Evolutionary conservation across 2,113 vertebrate species (phyloP).

Genomic region (Gallinago media): DNA sequence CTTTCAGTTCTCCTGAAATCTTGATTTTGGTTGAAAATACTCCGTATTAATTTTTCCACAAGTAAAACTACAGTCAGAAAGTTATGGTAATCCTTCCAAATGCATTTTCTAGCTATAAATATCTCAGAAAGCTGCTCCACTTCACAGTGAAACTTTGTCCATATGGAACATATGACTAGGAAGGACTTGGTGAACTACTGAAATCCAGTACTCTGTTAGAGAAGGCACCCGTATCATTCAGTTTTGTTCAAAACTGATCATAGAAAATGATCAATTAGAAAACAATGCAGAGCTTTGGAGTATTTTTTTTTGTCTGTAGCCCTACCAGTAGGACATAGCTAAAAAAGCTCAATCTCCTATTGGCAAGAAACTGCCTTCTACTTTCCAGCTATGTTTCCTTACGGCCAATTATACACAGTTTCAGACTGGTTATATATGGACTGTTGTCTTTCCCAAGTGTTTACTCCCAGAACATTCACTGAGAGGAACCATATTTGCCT

Average conservation of each 20-base stretch:
- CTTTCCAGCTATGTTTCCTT: not conserved
- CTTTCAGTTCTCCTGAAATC: constrained; percentile 10
- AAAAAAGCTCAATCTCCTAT: not conserved
- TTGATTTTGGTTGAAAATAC: constrained; percentile 47
- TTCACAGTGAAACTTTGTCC: constrained; percentile 49
- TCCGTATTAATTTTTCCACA: constrained; percentile 41
- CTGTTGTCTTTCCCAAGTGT: not conserved
- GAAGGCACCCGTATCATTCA: not conserved
- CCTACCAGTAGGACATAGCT: not conserved
- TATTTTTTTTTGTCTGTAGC: not conserved
- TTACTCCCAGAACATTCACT: not conserved
- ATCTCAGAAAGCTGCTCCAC: constrained; percentile 33
- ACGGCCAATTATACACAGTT: not conserved
- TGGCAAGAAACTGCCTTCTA: not conserved
- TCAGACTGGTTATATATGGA: not conserved
- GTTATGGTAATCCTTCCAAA: constrained; percentile 51
- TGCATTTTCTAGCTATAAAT: constrained; percentile 53
- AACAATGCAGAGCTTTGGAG: not conserved
- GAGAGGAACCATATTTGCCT: not conserved
- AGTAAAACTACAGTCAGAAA: constrained; percentile 45
- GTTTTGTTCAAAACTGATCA: not conserved
- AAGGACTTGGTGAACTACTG: constrained; percentile 46
- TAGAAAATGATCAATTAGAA: not conserved
- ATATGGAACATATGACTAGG: constrained; percentile 61
- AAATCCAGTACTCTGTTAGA: constrained; percentile 3